Conservation (phyloP, 1,140 invertebrate genomes). For the Hesperophylax magnus region DNA sequence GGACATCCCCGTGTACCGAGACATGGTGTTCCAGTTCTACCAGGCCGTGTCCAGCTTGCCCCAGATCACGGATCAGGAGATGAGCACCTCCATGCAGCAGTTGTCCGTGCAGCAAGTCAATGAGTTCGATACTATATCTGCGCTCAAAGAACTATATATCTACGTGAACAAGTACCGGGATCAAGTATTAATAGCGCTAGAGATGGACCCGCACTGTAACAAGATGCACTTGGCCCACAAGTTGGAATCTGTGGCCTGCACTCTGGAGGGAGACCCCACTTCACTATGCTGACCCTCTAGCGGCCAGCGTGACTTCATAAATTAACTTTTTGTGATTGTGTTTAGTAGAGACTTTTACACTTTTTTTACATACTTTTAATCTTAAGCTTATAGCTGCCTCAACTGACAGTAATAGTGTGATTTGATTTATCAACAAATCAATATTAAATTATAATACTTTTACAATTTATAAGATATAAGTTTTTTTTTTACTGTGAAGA, state of each 20-base stretch:
- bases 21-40: constrained; percentile 92
- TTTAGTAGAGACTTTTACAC: constrained; percentile 71
- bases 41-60: constrained; percentile 86
- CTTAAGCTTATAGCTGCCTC: constrained; percentile 49
- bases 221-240: constrained; percentile 91
- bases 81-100: constrained; percentile 93
- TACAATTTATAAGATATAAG: constrained; percentile 26
- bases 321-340: constrained; percentile 65
- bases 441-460: constrained; percentile 35
- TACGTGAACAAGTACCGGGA: constrained; percentile 95
- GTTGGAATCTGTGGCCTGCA: constrained; percentile 91
- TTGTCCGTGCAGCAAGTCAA: constrained; percentile 88
- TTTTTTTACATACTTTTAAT: constrained; percentile 66
- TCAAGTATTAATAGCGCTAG: constrained; percentile 89
- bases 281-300: constrained; percentile 69
- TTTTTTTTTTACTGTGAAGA: constrained; percentile 34
- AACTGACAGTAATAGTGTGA: constrained; percentile 38
- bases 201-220: constrained; percentile 84
- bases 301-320: constrained; percentile 60
- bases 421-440: constrained; percentile 39
- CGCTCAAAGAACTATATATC: constrained; percentile 94
- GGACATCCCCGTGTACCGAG: constrained; percentile 91
- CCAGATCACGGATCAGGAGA: constrained; percentile 92
- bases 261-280: constrained; percentile 83
- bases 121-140: constrained; percentile 91